These are phyloP conservation scores for Ochotona curzoniae DNA, from an alignment of 2,113 vertebrate species.

Conservation along the genomic window DNA sequence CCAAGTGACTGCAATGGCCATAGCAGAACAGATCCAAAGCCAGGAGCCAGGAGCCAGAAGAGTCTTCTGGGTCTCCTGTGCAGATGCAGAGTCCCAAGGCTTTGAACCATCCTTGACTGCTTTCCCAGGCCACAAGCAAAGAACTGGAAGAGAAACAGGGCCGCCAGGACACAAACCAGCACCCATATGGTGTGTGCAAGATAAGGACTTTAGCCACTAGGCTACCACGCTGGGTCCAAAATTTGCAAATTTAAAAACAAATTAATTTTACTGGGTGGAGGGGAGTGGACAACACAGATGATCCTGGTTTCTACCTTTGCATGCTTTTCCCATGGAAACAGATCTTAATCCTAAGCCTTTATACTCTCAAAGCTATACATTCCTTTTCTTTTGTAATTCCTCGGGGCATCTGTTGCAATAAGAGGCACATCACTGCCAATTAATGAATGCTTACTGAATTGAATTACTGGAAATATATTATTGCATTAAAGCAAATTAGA, in stretches of 20 bases:
- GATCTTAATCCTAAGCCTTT: neutral
- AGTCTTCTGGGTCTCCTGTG: too few species aligned
- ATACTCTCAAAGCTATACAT: neutral
- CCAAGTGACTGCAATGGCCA: too few species aligned
- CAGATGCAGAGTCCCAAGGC: too few species aligned
- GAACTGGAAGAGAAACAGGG: too few species aligned
- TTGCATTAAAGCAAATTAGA: neutral
- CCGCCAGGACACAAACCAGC: too few species aligned
- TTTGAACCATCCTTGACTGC: too few species aligned
- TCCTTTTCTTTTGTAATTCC: neutral
- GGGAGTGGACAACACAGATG: neutral
- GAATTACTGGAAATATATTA: neutral
- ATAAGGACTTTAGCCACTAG: too few species aligned
- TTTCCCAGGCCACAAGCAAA: too few species aligned
- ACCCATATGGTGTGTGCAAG: too few species aligned
- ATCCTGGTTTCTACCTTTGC: slow-evolving; percentile 3
- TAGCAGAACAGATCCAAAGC: too few species aligned
- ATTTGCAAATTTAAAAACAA: neutral
- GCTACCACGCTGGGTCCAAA: too few species aligned
- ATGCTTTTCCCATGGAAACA: slow-evolving; percentile 32
- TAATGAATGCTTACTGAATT: neutral
- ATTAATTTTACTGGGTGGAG: neutral
- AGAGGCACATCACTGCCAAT: neutral
- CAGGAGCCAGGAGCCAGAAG: too few species aligned
- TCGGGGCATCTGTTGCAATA: neutral